phyloP scores from a whole-genome alignment of 2,113 vertebrate genomes.

The Hydrolagus affinis region DNA sequence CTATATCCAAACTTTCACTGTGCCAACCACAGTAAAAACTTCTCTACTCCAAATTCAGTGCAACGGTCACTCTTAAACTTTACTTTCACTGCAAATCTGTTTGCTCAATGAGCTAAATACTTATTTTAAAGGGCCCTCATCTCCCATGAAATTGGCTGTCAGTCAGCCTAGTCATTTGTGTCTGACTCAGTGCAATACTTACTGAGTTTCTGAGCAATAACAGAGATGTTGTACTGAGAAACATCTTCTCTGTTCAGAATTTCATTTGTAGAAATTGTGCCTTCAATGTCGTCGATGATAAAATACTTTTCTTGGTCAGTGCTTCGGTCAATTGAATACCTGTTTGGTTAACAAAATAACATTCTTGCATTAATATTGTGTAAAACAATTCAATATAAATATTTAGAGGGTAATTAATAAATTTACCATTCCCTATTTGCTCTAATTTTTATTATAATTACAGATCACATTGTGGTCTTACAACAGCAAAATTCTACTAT shows the following conservation, averaged over 20 bases:
- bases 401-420: not conserved
- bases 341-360: conserved; percentile 43
- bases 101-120: not conserved
- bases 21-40: not conserved
- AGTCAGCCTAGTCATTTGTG: conserved; percentile 9
- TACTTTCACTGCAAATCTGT: not conserved
- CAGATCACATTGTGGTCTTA: too few species aligned
- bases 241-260: conserved; percentile 83
- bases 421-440: too few species aligned
- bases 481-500: too few species aligned
- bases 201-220: conserved; percentile 95
- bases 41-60: too few species aligned
- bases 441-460: too few species aligned
- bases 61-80: not conserved
- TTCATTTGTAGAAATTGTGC: conserved; percentile 87
- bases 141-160: conserved; percentile 39
- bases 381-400: not conserved
- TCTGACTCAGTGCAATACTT: conserved; percentile 55
- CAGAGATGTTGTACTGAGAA: conserved; percentile 84
- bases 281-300: conserved; percentile 80
- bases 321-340: conserved; percentile 93
- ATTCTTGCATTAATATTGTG: not conserved
- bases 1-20: not conserved
- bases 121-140: not conserved
- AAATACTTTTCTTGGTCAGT: conserved; percentile 86